A percentile compares a stretch with the other conserved stretches of the same genome.
Conservation (phyloP, 2,797 vertebrate species). For the Agapornis canus region DNA sequence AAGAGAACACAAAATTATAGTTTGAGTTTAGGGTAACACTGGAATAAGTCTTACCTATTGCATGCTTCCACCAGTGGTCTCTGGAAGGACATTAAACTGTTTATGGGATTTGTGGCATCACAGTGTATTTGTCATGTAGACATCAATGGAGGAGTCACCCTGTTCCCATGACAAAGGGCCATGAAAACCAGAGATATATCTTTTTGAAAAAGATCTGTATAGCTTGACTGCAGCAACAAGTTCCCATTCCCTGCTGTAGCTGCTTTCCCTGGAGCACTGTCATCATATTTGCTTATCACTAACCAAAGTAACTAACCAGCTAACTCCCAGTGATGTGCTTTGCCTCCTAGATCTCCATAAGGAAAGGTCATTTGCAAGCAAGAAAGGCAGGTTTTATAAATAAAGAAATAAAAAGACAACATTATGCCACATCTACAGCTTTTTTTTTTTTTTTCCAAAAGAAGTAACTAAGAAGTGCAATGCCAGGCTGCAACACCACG, state of each 20-base stretch:
- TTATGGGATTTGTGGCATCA: not conserved
- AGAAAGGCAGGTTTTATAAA: not conserved
- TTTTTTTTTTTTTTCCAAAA: not conserved
- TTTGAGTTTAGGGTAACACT: not conserved
- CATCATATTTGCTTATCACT: constrained; percentile 40
- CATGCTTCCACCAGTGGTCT: not conserved
- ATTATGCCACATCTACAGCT: not conserved
- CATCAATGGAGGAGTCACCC: not conserved
- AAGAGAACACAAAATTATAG: not conserved
- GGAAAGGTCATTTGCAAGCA: constrained; percentile 51
- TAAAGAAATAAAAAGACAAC: not conserved
- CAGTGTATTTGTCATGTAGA: not conserved
- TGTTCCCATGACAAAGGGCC: not conserved
- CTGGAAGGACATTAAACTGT: not conserved
- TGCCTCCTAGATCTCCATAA: constrained; percentile 28
- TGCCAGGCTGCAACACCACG: not conserved
- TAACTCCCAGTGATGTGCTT: constrained; percentile 44
- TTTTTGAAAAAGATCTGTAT: not conserved
- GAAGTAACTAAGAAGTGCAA: not conserved
- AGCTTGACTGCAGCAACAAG: not conserved
- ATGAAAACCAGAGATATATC: not conserved
- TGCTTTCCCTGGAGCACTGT: constrained; percentile 30
- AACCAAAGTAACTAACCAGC: constrained; percentile 30
- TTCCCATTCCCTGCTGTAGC: constrained; percentile 13
- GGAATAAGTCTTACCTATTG: not conserved